Evolutionary conservation across 1,140 invertebrate species (phyloP).

Genomic region (Philopotamus ludificatus): DNA sequence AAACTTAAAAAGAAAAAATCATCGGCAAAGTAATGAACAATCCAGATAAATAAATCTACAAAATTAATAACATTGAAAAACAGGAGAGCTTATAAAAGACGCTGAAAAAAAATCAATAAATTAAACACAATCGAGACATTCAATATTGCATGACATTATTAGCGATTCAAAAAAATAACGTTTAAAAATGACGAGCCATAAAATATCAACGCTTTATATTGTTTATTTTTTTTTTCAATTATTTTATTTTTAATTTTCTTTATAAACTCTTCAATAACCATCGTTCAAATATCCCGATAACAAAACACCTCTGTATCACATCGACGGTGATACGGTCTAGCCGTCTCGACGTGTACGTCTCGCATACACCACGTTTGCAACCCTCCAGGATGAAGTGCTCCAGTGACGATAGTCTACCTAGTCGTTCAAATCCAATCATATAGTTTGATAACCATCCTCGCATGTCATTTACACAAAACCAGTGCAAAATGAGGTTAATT

Average conservation of each 20-base stretch:
- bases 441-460: neutral
- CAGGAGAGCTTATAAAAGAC: neutral
- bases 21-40: slow-evolving; percentile 5
- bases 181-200: slow-evolving; percentile 28
- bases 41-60: slow-evolving; percentile 16
- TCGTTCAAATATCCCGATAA: slow-evolving; percentile 39
- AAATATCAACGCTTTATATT: slow-evolving; percentile 41
- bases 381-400: neutral
- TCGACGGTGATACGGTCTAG: neutral
- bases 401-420: neutral
- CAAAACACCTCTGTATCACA: slow-evolving; percentile 28
- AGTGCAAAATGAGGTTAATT: slow-evolving; percentile 11
- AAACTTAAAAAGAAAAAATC: neutral
- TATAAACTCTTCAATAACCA: slow-evolving; percentile 41
- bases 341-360: neutral
- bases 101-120: slow-evolving; percentile 20
- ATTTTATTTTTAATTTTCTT: slow-evolving; percentile 30
- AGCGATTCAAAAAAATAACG: slow-evolving; percentile 28
- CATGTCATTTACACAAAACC: neutral
- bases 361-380: neutral
- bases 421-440: neutral
- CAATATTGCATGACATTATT: slow-evolving; percentile 18
- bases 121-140: neutral
- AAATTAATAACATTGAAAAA: slow-evolving; percentile 16
- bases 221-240: slow-evolving; percentile 34